Evolutionary conservation across 2,797 vertebrate genomes (phyloP).

Genomic region (Benthosema pterotum): DNA sequence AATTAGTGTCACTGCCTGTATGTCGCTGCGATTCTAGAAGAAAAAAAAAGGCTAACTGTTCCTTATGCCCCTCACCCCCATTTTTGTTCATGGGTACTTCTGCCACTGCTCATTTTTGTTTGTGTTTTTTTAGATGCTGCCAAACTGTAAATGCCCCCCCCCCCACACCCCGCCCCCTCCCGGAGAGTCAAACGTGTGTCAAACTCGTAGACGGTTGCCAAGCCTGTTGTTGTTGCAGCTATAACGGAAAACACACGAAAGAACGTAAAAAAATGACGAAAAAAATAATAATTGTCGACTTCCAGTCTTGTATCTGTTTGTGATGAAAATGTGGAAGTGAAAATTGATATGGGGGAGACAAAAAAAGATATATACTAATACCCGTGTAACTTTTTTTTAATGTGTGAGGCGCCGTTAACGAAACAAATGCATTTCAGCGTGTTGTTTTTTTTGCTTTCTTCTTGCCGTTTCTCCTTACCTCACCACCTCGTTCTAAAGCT

Average conservation of each 20-base stretch:
- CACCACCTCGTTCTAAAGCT: conserved; percentile 99
- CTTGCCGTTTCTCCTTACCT: conserved; percentile 88
- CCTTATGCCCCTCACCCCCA: conserved; percentile 59
- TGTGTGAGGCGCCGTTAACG: conserved; percentile 90
- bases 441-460: conserved; percentile 77
- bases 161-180: too few species aligned
- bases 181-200: too few species aligned
- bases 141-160: conserved; percentile 95
- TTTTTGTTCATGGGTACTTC: conserved; percentile 52
- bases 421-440: conserved; percentile 90
- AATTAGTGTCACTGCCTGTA: conserved; percentile 98
- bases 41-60: conserved; percentile 84
- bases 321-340: conserved; percentile 84
- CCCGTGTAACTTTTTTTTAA: conserved; percentile 51
- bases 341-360: conserved; percentile 83
- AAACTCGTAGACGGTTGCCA: conserved; percentile 73
- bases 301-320: conserved; percentile 93
- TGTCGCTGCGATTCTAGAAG: conserved; percentile 94
- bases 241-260: conserved; percentile 42
- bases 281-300: conserved; percentile 77
- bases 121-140: conserved; percentile 91
- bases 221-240: conserved; percentile 95
- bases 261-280: conserved; percentile 43
- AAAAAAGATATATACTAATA: conserved; percentile 23
- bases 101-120: conserved; percentile 62